Conservation (phyloP, 2,113 vertebrate genomes). For the Platycercus adscitus region DNA sequence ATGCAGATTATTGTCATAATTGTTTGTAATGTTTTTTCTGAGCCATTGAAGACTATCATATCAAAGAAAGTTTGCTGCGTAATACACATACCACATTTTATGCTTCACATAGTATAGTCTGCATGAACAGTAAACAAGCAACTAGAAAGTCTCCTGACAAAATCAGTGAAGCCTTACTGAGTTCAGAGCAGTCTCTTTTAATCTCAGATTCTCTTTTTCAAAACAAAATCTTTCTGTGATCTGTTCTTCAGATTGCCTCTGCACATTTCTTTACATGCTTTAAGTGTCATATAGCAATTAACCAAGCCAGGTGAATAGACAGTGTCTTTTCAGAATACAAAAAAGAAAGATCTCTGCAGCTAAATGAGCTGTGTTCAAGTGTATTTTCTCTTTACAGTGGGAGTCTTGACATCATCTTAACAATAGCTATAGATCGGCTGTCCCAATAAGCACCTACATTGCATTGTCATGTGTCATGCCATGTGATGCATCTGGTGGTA, state of each 20-base stretch:
- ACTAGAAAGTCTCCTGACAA: not conserved
- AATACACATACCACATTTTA: not conserved
- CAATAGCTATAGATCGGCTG: not conserved
- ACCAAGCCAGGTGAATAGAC: not conserved
- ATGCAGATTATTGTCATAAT: constrained; percentile 63
- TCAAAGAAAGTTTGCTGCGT: constrained; percentile 8
- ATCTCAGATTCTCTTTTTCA: not conserved
- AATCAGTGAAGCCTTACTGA: not conserved
- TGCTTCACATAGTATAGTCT: not conserved
- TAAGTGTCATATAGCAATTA: not conserved
- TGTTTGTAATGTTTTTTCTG: constrained; percentile 42
- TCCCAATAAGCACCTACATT: not conserved
- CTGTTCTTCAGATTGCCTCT: not conserved
- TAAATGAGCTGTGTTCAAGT: not conserved
- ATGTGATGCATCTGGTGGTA: not conserved
- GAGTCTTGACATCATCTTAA: not conserved
- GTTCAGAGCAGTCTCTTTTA: not conserved
- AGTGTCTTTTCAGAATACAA: not conserved
- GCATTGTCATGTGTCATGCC: not conserved
- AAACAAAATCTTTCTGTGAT: not conserved
- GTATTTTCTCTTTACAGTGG: not conserved
- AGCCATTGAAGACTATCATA: not conserved
- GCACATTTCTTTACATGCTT: not conserved
- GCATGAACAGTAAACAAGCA: constrained; percentile 5
- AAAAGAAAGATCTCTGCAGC: not conserved